phyloP scores from a whole-genome alignment of 2,113 vertebrate species.

The Saccopteryx bilineata region DNA sequence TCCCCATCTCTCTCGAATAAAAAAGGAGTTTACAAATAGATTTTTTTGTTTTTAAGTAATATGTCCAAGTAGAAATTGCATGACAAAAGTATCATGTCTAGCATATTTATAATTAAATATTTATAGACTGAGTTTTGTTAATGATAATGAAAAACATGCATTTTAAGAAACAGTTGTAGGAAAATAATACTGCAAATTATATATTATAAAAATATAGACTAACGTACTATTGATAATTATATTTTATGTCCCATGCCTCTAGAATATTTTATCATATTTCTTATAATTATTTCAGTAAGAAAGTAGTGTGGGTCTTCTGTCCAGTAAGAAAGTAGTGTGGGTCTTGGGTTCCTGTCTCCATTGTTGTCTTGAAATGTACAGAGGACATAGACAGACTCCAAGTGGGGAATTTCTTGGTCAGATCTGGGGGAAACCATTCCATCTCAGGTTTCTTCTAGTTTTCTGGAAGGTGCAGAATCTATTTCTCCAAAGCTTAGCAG shows the following conservation, averaged over 20 bases:
- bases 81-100: background rate
- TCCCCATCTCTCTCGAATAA: too few relatives aligned
- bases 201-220: background rate
- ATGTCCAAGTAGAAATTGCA: background rate
- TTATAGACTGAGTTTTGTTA: background rate
- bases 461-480: background rate
- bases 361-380: background rate
- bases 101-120: background rate
- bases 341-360: background rate
- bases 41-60: slow-evolving; percentile 4
- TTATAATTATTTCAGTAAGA: background rate
- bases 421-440: background rate
- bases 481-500: background rate
- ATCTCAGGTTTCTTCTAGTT: background rate
- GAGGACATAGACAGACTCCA: background rate
- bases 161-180: background rate
- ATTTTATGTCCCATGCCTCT: background rate
- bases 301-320: background rate
- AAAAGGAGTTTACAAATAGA: too few relatives aligned
- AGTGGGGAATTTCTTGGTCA: background rate
- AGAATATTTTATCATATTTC: background rate
- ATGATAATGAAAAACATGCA: background rate
- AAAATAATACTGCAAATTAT: background rate
- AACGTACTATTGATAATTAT: background rate
- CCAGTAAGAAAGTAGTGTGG: background rate